Percentiles rank a stretch among this genome's conserved stretches.
Evolutionary conservation across 2,888 invertebrate species (phyloP).

Genomic region (Aplocera efformata): DNA sequence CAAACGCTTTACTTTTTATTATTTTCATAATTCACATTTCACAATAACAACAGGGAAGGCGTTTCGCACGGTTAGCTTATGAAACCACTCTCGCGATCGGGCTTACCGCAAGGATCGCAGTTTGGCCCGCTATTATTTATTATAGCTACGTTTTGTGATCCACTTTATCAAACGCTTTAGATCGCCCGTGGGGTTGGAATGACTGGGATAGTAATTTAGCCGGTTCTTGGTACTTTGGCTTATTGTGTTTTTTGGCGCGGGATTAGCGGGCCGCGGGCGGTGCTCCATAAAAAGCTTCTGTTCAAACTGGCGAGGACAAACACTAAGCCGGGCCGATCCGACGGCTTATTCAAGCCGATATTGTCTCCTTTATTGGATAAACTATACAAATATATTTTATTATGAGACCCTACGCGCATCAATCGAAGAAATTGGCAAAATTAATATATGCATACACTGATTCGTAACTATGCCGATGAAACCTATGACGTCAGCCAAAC

Average conservation of each 20-base stretch:
- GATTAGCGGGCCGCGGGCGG: constrained; percentile 63
- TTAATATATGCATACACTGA: no score
- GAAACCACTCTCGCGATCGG: constrained; percentile 65
- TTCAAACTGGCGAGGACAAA: constrained; percentile 46
- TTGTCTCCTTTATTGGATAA: constrained; percentile 36
- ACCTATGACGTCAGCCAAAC: no score
- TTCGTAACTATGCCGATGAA: no score
- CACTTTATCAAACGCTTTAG: constrained; percentile 78
- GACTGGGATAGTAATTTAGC: constrained; percentile 72
- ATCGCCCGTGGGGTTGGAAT: constrained; percentile 68
- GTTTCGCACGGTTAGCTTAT: constrained; percentile 79
- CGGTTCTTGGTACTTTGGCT: constrained; percentile 57
- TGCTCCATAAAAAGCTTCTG: constrained; percentile 61
- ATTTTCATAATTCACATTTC: constrained; percentile 80
- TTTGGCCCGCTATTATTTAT: constrained; percentile 72
- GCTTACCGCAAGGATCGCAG: constrained; percentile 75
- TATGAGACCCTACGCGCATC: background rate
- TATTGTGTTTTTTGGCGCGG: constrained; percentile 72
- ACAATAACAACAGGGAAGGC: constrained; percentile 78
- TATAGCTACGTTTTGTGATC: constrained; percentile 73
- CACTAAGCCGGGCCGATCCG: constrained; percentile 48
- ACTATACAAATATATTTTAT: constrained; percentile 11
- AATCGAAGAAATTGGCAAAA: background rate
- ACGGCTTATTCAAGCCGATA: constrained; percentile 45
- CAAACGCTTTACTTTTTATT: constrained; percentile 73